phyloP scores from a whole-genome alignment of 2,888 invertebrate species.

The Monoplex corrugatus region DNA sequence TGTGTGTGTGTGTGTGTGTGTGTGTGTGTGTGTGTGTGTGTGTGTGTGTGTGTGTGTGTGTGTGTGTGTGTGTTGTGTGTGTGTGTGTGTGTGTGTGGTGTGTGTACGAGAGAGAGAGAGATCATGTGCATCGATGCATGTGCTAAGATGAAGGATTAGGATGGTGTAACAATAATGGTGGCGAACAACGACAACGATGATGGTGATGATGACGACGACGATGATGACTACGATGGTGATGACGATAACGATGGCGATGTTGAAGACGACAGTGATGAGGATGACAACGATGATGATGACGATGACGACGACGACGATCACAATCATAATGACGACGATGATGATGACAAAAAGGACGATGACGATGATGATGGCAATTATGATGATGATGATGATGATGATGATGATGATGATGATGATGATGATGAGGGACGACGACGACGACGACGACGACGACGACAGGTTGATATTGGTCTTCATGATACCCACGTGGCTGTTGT shows the following conservation, averaged over 20 bases:
- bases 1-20: slow-evolving; percentile 29
- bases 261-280: not conserved
- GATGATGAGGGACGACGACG: not conserved
- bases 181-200: not conserved
- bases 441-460: too few species aligned
- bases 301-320: not conserved
- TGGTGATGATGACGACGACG: not conserved
- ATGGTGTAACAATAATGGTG: too few species aligned
- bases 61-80: not conserved
- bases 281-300: not conserved
- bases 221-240: not conserved
- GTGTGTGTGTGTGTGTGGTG: slow-evolving; percentile 15
- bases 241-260: not conserved
- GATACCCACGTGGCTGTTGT: slow-evolving; percentile 34
- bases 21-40: not conserved
- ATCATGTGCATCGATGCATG: not conserved
- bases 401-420: slow-evolving; percentile 7
- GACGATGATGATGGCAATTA: not conserved
- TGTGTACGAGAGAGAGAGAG: slow-evolving; percentile 27
- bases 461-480: slow-evolving; percentile 43
- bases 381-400: not conserved
- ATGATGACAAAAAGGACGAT: too few species aligned
- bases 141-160: not conserved
- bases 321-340: not conserved
- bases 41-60: not conserved